Evolutionary conservation across 2,113 vertebrate species (phyloP), one percentile per base, ranked within the genome.

Genomic region (Phrynocephalus versicolor): DNA sequence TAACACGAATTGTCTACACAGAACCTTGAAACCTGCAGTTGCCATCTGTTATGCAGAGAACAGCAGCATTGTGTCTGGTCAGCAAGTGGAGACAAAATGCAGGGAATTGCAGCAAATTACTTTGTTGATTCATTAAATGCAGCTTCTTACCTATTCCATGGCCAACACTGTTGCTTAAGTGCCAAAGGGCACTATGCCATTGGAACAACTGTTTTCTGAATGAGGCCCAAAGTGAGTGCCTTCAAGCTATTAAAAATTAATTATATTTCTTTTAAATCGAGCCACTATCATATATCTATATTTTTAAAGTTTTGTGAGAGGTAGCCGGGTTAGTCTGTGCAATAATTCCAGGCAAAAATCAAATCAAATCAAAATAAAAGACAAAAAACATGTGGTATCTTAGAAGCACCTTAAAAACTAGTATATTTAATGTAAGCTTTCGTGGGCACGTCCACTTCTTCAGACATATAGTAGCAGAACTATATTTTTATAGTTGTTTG

Each of bases 261-360:
- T 4, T n/a, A 79, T 82, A 89, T 87, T 60, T 79, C 60, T 62
- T 85, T 77, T 85, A 72, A 85, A 85, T 79, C 65, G 71, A 72
- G 27, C 14, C 75, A 82, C 83, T 9, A 51, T 25, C 41, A 73
- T 27, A 76, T 62, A 3, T 0, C 14, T 13, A 3, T 75, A 78
- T 72, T 79, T 1, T 76, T 8, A 25, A 41, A 79, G 81, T 79
- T n/a, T 2, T 0, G 14, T 76, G 5, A 13, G 69, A 4, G n/a
- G n/a, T n/a, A n/a, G n/a, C n/a, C n/a, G n/a, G n/a, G n/a, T n/a
- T n/a, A n/a, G n/a, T n/a, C n/a, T n/a, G n/a, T n/a, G n/a, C n/a
- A n/a, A n/a, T n/a, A n/a, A n/a, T n/a, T n/a, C n/a, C n/a, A n/a
- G n/a, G n/a, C n/a, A n/a, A n/a, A n/a, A n/a, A n/a, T n/a, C n/a